Base-by-base conservation (phyloP, 2,888 invertebrate genomes). In the Nymphalis urticae region DNA sequence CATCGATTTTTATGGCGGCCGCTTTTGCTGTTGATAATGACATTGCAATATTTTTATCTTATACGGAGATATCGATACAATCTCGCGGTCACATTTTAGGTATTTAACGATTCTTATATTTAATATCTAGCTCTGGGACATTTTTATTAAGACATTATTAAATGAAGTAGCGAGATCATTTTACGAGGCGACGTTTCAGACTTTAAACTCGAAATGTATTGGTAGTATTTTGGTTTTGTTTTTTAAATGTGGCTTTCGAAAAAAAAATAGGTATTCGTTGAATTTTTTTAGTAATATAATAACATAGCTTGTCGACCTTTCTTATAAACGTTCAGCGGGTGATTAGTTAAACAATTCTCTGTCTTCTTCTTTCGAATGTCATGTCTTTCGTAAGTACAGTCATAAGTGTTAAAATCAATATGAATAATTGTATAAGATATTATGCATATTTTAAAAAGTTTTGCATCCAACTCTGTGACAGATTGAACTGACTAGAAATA, bases 1-100 rank as follows among this genome's bases (percentile, higher is more conserved):
- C 77, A 74, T 72, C 76, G 77, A 74, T 77, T 77, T 80, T 81
- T 81, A 80, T 77, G 75, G 76, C 77, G 78, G 77, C 79, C 76
- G 70, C 77, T 83, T 82, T 82, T 75, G 75, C 71, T 73, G 72
- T 75, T 76, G 66, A 70, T 62, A 76, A 75, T 69, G 71, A 27
- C 8, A 68, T 75, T 62, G 76, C 74, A 75, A 81, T 83, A 81
- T 79, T 79, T 82, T 80, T 78, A 67, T 67, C 71, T 65, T 63
- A 48, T 74, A 79, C 81, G 79, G 74, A 65, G 64, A 72, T 69
- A 66, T 61, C 63, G 36, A 60, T 50, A 68, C 47, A 68, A 54
- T 71, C 75, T 74, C 74, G 79, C 78, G 78, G 73, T 73, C 68
- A 70, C 70, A 75, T 73, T 73, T 80, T 73, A 76, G 68, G 71